A percentile compares a stretch with the other conserved stretches of the same genome.
phyloP scores from a whole-genome alignment of 2,113 vertebrate genomes.

The Macquaria australasica region DNA sequence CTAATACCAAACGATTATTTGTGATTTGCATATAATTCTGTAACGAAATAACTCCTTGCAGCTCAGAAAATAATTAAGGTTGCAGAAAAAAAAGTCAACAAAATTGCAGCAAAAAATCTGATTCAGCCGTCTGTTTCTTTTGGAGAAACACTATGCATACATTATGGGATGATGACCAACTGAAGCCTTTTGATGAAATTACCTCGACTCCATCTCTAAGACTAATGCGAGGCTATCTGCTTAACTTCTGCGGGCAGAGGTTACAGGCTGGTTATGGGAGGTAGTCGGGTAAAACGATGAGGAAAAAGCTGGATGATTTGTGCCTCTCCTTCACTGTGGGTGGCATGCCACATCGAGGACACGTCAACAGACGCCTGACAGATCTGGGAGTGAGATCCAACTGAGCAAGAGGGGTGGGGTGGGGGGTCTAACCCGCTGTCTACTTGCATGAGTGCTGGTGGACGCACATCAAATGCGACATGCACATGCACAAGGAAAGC shows the following conservation, averaged over 20 bases:
- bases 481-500: conserved; percentile 38
- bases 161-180: conserved; percentile 21
- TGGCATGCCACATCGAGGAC: conserved; percentile 60
- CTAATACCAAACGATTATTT: conserved; percentile 14
- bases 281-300: background rate
- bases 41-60: background rate
- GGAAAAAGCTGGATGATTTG: conserved; percentile 53
- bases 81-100: background rate
- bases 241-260: conserved; percentile 48
- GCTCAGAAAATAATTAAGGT: conserved; percentile 26
- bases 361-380: conserved; percentile 63
- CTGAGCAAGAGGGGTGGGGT: conserved; percentile 49
- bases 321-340: conserved; percentile 48
- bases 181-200: conserved; percentile 57
- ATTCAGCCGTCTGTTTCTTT: conserved; percentile 9
- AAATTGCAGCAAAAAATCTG: background rate
- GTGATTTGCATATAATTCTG: conserved; percentile 23
- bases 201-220: conserved; percentile 38
- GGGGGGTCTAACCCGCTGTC: conserved; percentile 59
- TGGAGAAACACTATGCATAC: conserved; percentile 16
- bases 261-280: conserved; percentile 30
- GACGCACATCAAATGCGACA: conserved; percentile 53
- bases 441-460: conserved; percentile 58
- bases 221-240: conserved; percentile 47
- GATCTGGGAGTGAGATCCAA: conserved; percentile 64